Percentiles rank a stretch among this genome's conserved stretches.
These are phyloP conservation scores for Nicator chloris DNA, from an alignment of 2,113 vertebrate species.

Conservation along the genomic window DNA sequence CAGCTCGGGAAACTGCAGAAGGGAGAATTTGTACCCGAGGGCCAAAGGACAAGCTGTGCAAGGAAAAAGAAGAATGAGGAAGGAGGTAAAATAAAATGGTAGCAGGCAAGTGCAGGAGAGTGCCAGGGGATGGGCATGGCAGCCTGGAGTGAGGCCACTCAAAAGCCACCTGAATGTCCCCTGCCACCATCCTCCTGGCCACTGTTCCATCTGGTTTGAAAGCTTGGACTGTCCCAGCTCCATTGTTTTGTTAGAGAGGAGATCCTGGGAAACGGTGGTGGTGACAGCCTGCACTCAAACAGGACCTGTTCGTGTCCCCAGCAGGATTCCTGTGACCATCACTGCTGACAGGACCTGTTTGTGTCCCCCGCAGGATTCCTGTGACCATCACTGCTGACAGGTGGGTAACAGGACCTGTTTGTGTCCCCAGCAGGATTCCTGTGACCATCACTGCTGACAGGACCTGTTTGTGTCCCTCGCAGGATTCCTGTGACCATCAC, in stretches of 20 bases:
- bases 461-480: accelerated
- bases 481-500: too few relatives aligned
- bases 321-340: neutral
- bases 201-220: accelerated
- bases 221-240: accelerated
- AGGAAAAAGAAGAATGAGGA: neutral
- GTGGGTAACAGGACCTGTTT: neutral
- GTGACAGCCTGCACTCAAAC: accelerated
- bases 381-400: too few relatives aligned
- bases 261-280: neutral
- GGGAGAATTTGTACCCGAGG: neutral
- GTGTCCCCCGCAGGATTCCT: accelerated
- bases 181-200: neutral
- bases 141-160: accelerated
- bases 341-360: neutral
- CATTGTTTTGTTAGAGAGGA: neutral
- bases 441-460: too few relatives aligned
- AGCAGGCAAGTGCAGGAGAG: neutral
- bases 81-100: neutral
- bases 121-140: accelerated
- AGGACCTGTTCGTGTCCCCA: accelerated
- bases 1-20: neutral
- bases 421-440: accelerated
- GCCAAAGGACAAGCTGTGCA: neutral
- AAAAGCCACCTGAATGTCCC: accelerated